phyloP scores from a whole-genome alignment of 2,113 vertebrate species.

The Apistogramma diplotaenia region DNA sequence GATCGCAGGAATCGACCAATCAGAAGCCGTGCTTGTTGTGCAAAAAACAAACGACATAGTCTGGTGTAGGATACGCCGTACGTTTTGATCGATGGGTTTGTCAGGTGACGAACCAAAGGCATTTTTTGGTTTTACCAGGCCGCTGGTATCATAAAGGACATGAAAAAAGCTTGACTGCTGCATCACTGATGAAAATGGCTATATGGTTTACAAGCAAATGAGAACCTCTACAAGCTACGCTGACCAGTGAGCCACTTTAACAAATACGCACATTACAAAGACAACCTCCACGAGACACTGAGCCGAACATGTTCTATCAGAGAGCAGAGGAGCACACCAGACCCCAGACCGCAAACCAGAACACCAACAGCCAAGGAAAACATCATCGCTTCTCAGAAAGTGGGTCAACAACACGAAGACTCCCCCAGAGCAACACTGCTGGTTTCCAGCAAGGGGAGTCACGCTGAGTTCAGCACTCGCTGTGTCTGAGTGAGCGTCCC shows the following conservation, averaged over 20 bases:
- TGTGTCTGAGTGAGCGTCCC: not conserved
- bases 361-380: not conserved
- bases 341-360: fast-evolving
- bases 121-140: no score
- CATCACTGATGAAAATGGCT: not conserved
- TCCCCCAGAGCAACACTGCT: not conserved
- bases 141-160: not conserved
- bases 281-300: no score
- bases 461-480: constrained; percentile 1
- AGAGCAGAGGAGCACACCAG: not conserved
- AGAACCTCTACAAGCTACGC: not conserved
- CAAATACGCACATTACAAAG: not conserved
- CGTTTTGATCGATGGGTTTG: no score
- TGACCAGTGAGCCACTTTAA: not conserved
- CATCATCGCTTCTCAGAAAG: not conserved
- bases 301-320: not conserved
- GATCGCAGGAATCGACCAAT: no score
- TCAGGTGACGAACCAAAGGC: no score
- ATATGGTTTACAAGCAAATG: not conserved
- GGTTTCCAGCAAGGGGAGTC: not conserved
- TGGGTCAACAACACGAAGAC: not conserved
- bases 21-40: no score
- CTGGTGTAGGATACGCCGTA: no score
- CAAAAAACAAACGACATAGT: no score
- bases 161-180: no score